Evolutionary conservation across 1,140 invertebrate genomes (phyloP).

Genomic region (Aleiodes sp.): DNA sequence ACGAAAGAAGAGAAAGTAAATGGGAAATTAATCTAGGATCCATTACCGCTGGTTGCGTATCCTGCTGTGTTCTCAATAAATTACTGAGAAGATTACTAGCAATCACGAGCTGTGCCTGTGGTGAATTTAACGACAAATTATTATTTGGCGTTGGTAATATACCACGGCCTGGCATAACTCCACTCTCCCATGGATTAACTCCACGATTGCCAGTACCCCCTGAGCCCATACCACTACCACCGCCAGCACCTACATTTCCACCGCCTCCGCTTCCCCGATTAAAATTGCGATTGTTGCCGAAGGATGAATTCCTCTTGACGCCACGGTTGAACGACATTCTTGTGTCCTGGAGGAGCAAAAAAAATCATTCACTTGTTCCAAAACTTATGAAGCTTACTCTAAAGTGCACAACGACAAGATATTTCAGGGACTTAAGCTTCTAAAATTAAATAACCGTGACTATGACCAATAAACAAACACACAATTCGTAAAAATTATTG

Average conservation of each 20-base stretch:
- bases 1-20: neutral
- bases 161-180: slow-evolving; percentile 64
- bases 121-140: slow-evolving; percentile 61
- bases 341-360: slow-evolving; percentile 24
- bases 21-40: neutral
- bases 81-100: slow-evolving; percentile 65
- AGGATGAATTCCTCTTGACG: too few species aligned
- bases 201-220: slow-evolving; percentile 49
- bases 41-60: slow-evolving; percentile 58
- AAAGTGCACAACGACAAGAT: too few species aligned
- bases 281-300: slow-evolving; percentile 55
- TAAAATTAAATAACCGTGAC: slow-evolving; percentile 15
- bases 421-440: neutral
- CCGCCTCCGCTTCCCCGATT: slow-evolving; percentile 42
- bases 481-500: neutral
- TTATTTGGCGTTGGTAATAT: slow-evolving; percentile 63
- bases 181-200: slow-evolving; percentile 66
- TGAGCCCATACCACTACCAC: slow-evolving; percentile 40
- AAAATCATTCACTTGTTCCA: too few species aligned
- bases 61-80: slow-evolving; percentile 62
- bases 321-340: slow-evolving; percentile 57
- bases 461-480: neutral
- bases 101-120: slow-evolving; percentile 63
- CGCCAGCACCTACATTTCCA: slow-evolving; percentile 46
- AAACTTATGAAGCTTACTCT: too few species aligned